phyloP scores from a whole-genome alignment of 2,888 invertebrate species.

The Uropetala carovei region DNA sequence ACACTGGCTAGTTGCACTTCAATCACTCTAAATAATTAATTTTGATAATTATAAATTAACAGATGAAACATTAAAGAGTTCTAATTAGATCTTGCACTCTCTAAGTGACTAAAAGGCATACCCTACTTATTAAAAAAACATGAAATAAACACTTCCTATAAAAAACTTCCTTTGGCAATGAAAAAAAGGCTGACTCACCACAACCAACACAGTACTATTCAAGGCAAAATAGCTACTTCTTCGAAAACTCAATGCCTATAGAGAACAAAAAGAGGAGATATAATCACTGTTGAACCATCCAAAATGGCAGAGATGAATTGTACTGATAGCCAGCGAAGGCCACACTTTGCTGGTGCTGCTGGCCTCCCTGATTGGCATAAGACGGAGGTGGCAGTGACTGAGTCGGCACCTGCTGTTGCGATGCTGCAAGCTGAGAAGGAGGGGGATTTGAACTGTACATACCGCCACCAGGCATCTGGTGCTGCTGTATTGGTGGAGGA shows the following conservation, averaged over 20 bases:
- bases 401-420: background rate
- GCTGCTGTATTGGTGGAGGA: constrained; percentile 15
- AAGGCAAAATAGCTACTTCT: background rate
- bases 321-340: constrained; percentile 63
- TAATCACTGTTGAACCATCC: constrained; percentile 65
- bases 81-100: constrained; percentile 17
- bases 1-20: background rate
- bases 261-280: background rate
- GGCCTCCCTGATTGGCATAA: constrained; percentile 12
- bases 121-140: constrained; percentile 15
- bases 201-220: constrained; percentile 23
- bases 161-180: background rate
- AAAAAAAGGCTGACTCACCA: background rate
- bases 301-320: constrained; percentile 59
- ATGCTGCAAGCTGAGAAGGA: background rate
- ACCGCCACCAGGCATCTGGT: constrained; percentile 47
- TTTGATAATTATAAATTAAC: background rate
- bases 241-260: background rate
- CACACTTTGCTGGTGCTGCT: constrained; percentile 28
- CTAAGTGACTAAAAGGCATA: background rate
- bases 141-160: background rate
- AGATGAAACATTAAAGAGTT: constrained; percentile 4
- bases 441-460: background rate
- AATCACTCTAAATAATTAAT: constrained; percentile 7
- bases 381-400: constrained; percentile 17